Evolutionary conservation across 2,888 invertebrate species (phyloP).

Genomic region (Hemithea aestivaria): DNA sequence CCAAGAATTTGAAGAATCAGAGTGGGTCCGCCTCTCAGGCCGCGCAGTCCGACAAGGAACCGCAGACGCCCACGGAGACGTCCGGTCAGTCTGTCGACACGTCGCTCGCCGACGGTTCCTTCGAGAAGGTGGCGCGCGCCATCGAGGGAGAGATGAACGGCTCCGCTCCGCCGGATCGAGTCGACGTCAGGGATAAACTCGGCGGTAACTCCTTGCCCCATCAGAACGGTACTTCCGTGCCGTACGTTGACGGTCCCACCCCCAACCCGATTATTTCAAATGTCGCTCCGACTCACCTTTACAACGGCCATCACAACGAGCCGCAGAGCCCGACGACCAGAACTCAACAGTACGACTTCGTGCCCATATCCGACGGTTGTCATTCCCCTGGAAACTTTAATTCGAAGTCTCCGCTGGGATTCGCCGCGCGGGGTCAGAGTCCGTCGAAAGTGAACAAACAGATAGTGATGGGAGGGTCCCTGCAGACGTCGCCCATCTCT

Average conservation of each 20-base stretch:
- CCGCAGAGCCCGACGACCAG: conserved; percentile 88
- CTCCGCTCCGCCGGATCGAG: conserved; percentile 34
- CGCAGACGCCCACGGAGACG: conserved; percentile 37
- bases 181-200: conserved; percentile 41
- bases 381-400: conserved; percentile 79
- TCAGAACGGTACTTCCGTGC: conserved; percentile 49
- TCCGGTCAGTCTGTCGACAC: conserved; percentile 44
- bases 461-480: conserved; percentile 59
- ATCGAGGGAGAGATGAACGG: conserved; percentile 44
- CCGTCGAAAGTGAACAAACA: conserved; percentile 58
- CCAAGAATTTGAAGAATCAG: conserved; percentile 81
- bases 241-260: conserved; percentile 40
- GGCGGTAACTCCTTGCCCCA: conserved; percentile 41
- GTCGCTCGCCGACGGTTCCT: conserved; percentile 39
- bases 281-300: conserved; percentile 44
- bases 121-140: conserved; percentile 47
- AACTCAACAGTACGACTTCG: conserved; percentile 90
- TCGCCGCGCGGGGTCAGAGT: conserved; percentile 58
- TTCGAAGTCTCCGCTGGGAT: conserved; percentile 65
- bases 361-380: conserved; percentile 90
- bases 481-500: conserved; percentile 70
- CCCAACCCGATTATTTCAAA: conserved; percentile 40
- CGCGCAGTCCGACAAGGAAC: conserved; percentile 40
- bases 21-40: conserved; percentile 53
- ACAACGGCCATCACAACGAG: conserved; percentile 71